phyloP scores from a whole-genome alignment of 2,113 vertebrate genomes.

The Petromus typicus region DNA sequence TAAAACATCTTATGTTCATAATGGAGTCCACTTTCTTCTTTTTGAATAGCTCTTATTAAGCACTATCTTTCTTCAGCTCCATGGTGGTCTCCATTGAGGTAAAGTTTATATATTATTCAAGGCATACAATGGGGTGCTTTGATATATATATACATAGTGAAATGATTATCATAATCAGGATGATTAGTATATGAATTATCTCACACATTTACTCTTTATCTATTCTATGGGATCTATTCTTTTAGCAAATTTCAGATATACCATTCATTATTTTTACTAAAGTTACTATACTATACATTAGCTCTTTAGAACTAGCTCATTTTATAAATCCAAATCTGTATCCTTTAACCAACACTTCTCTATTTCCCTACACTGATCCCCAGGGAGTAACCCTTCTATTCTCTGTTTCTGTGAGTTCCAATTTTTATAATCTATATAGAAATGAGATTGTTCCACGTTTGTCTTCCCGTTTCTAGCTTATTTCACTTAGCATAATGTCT shows the following conservation, averaged over 20 bases:
- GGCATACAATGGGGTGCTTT: not conserved
- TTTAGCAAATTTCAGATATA: not conserved
- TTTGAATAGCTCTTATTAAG: conserved; percentile 45
- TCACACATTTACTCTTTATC: not conserved
- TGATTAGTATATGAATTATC: not conserved
- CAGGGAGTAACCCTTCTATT: not conserved
- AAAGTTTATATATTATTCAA: not conserved
- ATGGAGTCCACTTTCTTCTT: not conserved
- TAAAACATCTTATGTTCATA: conserved; percentile 8
- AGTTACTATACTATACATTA: not conserved
- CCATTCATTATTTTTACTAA: not conserved
- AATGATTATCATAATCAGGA: not conserved
- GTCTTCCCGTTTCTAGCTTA: not conserved
- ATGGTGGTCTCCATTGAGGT: not conserved
- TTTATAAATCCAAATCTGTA: not conserved
- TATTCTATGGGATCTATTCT: not conserved
- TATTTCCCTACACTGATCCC: not conserved
- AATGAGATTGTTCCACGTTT: not conserved
- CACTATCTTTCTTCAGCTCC: not conserved
- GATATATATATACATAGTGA: not conserved
- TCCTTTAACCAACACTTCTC: not conserved
- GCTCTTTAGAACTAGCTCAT: not conserved
- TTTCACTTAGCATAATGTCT: not conserved
- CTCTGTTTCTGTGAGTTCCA: not conserved
- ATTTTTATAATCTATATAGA: not conserved